Conservation (phyloP, 2,113 vertebrate genomes). For the Apodemus speciosus region DNA sequence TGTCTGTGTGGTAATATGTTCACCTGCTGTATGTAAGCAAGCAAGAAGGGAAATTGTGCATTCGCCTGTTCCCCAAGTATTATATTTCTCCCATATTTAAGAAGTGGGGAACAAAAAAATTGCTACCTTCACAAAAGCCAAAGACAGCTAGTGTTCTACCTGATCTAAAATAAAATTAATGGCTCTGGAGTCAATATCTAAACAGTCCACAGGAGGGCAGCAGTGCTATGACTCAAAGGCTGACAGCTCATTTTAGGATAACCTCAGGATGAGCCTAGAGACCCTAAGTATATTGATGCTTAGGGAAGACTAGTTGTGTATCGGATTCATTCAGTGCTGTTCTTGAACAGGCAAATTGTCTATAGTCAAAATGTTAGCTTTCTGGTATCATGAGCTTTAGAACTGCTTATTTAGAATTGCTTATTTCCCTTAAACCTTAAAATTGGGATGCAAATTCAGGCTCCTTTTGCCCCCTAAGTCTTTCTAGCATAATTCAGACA, state of each 20-base stretch:
- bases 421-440: neutral
- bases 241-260: rapidly evolving
- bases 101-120: neutral
- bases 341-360: neutral
- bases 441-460: neutral
- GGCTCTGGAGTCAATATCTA: neutral
- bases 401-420: neutral
- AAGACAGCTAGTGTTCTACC: neutral
- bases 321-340: neutral
- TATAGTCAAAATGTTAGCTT: constrained; percentile 6
- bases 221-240: neutral
- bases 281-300: neutral
- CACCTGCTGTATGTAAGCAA: neutral
- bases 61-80: neutral
- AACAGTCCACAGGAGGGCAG: constrained; percentile 46
- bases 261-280: neutral
- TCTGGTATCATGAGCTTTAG: neutral
- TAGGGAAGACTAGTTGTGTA: neutral
- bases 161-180: constrained; percentile 16
- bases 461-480: neutral
- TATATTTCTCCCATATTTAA: neutral
- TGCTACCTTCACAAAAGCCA: neutral
- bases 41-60: neutral
- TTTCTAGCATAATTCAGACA: neutral
- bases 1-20: neutral